Evolutionary conservation across 2,113 vertebrate genomes (phyloP).

Genomic region (Nanger granti): DNA sequence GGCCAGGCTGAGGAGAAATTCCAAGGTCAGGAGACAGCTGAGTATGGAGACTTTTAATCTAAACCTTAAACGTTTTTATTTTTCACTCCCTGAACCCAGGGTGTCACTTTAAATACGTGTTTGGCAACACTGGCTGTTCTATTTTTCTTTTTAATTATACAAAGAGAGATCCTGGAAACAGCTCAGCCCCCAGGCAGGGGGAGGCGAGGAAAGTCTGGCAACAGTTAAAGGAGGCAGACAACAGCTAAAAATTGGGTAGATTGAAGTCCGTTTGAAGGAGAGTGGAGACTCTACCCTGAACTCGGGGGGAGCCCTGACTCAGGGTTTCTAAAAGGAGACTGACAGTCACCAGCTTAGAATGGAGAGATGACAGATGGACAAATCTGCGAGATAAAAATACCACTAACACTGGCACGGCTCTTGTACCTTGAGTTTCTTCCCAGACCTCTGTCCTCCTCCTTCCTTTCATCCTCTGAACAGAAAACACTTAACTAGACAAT

Average conservation of each 20-base stretch:
- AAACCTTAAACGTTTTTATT: conserved; percentile 60
- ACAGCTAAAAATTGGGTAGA: not conserved
- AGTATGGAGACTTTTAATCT: conserved; percentile 47
- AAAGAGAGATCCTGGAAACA: conserved; percentile 56
- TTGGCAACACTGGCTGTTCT: conserved; percentile 63
- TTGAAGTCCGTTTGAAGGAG: not conserved
- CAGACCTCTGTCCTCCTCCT: not conserved
- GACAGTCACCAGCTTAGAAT: conserved; percentile 31
- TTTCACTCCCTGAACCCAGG: conserved; percentile 44
- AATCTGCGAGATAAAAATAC: conserved; percentile 54
- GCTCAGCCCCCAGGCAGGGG: conserved; percentile 1
- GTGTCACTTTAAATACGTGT: conserved; percentile 69
- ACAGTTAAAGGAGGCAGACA: not conserved
- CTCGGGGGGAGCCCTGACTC: conserved; percentile 39
- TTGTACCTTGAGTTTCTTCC: not conserved
- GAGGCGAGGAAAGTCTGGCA: conserved; percentile 25
- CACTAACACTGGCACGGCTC: not conserved
- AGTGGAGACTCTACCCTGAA: not conserved
- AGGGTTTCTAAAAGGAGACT: conserved; percentile 61
- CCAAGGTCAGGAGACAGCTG: conserved; percentile 48
- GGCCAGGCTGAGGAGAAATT: conserved; percentile 16
- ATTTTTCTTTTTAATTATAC: conserved; percentile 72
- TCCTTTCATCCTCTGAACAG: not conserved
- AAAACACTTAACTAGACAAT: not conserved
- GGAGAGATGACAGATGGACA: conserved; percentile 31